phyloP scores from a whole-genome alignment of 2,888 invertebrate genomes.

The Dynastes hyllus region DNA sequence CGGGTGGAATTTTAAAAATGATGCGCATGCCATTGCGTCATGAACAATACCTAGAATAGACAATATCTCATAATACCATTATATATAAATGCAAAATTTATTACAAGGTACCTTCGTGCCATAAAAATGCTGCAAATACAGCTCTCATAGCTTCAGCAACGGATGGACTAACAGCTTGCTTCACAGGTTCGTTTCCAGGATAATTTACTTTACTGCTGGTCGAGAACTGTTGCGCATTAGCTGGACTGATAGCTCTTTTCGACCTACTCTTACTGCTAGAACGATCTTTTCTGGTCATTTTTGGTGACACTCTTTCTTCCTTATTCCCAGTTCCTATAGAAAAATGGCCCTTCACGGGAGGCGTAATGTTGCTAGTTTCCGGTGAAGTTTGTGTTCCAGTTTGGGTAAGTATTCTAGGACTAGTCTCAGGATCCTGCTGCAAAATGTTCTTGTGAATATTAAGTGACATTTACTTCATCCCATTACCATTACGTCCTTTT shows the following conservation, averaged over 20 bases:
- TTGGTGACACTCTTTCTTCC: slow-evolving; percentile 75
- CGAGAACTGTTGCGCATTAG: slow-evolving; percentile 69
- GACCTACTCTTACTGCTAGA: slow-evolving; percentile 71
- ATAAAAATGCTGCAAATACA: slow-evolving; percentile 95
- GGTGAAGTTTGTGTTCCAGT: slow-evolving; percentile 84
- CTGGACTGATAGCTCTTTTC: slow-evolving; percentile 70
- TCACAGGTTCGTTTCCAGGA: slow-evolving; percentile 76
- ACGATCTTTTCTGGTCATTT: slow-evolving; percentile 74
- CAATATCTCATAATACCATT: not conserved
- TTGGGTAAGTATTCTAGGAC: slow-evolving; percentile 73
- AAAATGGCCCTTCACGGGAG: slow-evolving; percentile 73
- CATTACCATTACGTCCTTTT: slow-evolving; percentile 63
- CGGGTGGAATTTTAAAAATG: slow-evolving; percentile 95
- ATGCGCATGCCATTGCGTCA: slow-evolving; percentile 98
- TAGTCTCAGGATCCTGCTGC: slow-evolving; percentile 52
- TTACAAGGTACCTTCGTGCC: slow-evolving; percentile 86
- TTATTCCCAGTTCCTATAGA: slow-evolving; percentile 75
- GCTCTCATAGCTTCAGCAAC: slow-evolving; percentile 94
- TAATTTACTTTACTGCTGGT: slow-evolving; percentile 66
- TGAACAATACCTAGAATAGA: slow-evolving; percentile 84
- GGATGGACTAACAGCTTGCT: slow-evolving; percentile 92
- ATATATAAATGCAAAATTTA: no score
- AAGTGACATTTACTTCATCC: not conserved
- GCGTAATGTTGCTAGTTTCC: slow-evolving; percentile 69
- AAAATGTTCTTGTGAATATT: not conserved